These are phyloP conservation scores for Lates japonicus DNA, from an alignment of 2,797 vertebrate species.

Conservation along the genomic window DNA sequence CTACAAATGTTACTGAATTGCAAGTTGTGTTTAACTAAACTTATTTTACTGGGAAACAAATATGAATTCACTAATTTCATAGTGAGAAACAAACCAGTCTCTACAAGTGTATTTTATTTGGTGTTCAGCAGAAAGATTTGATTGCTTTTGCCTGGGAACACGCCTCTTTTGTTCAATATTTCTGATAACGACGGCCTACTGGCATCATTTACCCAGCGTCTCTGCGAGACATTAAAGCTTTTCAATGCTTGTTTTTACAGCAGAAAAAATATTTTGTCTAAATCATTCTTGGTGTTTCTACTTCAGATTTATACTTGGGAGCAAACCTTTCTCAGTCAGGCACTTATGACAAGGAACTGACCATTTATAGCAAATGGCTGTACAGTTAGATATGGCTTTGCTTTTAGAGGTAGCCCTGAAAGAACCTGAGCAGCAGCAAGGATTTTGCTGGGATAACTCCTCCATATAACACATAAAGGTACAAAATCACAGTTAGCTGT, in stretches of 20 bases:
- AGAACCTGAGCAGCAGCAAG: not conserved
- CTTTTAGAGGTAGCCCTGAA: conserved; percentile 12
- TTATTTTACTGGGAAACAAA: conserved; percentile 12
- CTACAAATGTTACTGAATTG: conserved; percentile 2
- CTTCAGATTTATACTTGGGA: not conserved
- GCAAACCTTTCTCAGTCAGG: not conserved
- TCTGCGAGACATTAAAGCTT: not conserved
- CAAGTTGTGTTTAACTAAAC: conserved; percentile 19
- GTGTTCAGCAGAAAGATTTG: not conserved
- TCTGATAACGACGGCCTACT: not conserved
- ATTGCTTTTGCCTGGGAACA: not conserved
- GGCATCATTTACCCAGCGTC: not conserved
- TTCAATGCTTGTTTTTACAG: not conserved
- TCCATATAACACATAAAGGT: not conserved
- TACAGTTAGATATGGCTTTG: conserved; percentile 6
- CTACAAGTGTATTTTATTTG: not conserved
- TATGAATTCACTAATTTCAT: not conserved
- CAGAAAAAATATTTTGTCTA: not conserved
- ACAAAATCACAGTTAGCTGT: conserved; percentile 16
- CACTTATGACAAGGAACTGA: conserved; percentile 2
- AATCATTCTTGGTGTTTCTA: not conserved
- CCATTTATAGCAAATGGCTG: not conserved
- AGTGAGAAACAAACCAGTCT: not conserved
- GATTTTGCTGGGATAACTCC: not conserved
- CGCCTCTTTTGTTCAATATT: not conserved